These are phyloP conservation scores for Cryptocephalus moraei DNA, from an alignment of 2,888 invertebrate species.

Conservation along the genomic window DNA sequence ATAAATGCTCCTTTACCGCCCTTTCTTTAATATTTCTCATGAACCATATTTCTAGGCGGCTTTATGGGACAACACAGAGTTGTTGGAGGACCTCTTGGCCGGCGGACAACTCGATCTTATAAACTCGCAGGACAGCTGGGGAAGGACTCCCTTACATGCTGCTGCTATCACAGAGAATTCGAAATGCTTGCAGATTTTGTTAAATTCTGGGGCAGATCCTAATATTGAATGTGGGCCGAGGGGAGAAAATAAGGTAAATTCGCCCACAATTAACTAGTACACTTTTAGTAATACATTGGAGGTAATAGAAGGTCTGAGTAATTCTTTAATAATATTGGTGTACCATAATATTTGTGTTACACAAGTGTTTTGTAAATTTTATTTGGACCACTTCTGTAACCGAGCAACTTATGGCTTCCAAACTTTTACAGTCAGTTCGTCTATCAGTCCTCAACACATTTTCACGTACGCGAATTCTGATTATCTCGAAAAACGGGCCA, in stretches of 20 bases:
- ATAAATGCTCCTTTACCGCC: slow-evolving; percentile 2
- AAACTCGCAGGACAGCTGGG: slow-evolving; percentile 64
- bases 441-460: no score
- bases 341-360: no score
- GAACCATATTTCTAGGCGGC: slow-evolving; percentile 50
- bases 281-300: no score
- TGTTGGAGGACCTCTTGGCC: slow-evolving; percentile 67
- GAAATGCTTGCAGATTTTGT: slow-evolving; percentile 60
- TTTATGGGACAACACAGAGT: slow-evolving; percentile 79
- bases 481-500: no score
- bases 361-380: no score
- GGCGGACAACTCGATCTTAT: slow-evolving; percentile 54
- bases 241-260: slow-evolving; percentile 54
- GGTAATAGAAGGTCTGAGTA: no score
- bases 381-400: no score
- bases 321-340: no score
- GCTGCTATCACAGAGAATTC: slow-evolving; percentile 72
- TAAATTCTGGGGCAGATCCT: slow-evolving; percentile 60
- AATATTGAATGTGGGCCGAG: slow-evolving; percentile 57
- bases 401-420: no score
- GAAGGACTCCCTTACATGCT: slow-evolving; percentile 70
- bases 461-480: no score
- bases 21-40: slow-evolving; percentile 3
- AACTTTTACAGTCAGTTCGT: no score
- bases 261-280: no score